A percentile compares a stretch with the other conserved stretches of the same genome.
These are phyloP conservation scores for Alligator mississippiensis DNA, from an alignment of 2,113 vertebrate species.

Conservation along the genomic window DNA sequence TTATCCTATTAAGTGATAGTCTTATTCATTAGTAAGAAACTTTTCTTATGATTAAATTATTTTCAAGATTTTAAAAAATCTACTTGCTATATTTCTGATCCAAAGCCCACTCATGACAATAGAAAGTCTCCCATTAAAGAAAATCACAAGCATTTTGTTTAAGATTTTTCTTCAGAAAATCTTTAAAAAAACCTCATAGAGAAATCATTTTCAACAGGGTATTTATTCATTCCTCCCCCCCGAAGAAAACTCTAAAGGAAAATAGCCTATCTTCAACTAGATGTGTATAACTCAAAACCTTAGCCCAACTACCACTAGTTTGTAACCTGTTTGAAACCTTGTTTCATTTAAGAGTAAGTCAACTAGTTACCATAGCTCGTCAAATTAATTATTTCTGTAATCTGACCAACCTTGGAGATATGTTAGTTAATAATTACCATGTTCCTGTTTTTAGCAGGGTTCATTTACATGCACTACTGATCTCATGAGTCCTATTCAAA, in stretches of 20 bases:
- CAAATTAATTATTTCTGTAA: background rate
- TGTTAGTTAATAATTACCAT: background rate
- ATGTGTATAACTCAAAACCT: too few relatives aligned
- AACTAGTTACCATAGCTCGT: background rate
- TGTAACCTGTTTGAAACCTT: background rate
- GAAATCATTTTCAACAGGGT: too few relatives aligned
- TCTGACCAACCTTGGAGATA: too few relatives aligned
- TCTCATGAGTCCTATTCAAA: background rate
- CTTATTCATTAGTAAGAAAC: background rate
- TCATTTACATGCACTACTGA: background rate
- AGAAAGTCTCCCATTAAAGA: background rate
- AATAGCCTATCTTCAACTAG: too few relatives aligned
- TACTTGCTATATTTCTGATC: background rate
- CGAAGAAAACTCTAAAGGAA: too few relatives aligned
- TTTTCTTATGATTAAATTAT: background rate
- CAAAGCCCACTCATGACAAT: fast-evolving
- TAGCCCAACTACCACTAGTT: too few relatives aligned
- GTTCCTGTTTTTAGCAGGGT: background rate
- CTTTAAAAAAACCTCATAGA: too few relatives aligned
- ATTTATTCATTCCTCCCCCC: too few relatives aligned
- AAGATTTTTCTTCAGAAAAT: background rate
- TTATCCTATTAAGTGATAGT: background rate
- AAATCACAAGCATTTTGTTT: background rate
- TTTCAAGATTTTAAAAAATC: background rate
- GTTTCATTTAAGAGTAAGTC: background rate